Evolutionary conservation across 53 echinoderm and acorn worm genomes (phyloP), one percentile per base, ranked within the genome.

Genomic region (Echinometra lucunter): DNA sequence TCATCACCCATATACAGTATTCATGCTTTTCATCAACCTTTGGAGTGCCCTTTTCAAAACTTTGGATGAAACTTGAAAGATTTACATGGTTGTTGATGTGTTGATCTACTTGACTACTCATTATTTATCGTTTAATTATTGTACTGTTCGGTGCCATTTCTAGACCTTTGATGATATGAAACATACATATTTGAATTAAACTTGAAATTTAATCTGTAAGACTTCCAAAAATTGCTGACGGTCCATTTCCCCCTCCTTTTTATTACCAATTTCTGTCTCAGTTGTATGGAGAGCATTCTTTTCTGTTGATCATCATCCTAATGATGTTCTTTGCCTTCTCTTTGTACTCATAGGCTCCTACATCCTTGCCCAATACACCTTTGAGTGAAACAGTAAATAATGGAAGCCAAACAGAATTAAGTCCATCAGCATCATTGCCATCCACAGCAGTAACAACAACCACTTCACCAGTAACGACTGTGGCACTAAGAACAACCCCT

Each of bases 281-380:
- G 23, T n/a, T n/a, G n/a, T n/a, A n/a, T 63, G 21, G 63, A 63
- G 25, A 63, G 63, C 63, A 25, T 63, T 63, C 63, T 30, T 0
- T 35, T 35, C 1, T 12, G 35, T 34, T 34, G 35, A 13, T 35
- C 34, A 72, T 15, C 32, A 30, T 70, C 32, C 8, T 2, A 32
- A 70, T 70, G 70, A 12, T 32, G 15, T 72, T 32, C 32, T 72
- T 72, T 72, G 35, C 35, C 42, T 78, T 42, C 42, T 78, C 11
- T 88, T 56, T 55, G 28, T 28, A n/a, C n/a, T n/a, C n/a, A n/a
- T n/a, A 88, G 49, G 88, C 55, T 88, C 34, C 88, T 30, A 28
- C 32, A 2, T 55, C 30, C 27, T 17, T 28, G 30, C 88, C 11
- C 8, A 32, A 10, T 7, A 69, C 1, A 69, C 1, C 42, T 78